Conservation (phyloP, 2,113 vertebrate genomes). For the Tragelaphus scriptus region DNA sequence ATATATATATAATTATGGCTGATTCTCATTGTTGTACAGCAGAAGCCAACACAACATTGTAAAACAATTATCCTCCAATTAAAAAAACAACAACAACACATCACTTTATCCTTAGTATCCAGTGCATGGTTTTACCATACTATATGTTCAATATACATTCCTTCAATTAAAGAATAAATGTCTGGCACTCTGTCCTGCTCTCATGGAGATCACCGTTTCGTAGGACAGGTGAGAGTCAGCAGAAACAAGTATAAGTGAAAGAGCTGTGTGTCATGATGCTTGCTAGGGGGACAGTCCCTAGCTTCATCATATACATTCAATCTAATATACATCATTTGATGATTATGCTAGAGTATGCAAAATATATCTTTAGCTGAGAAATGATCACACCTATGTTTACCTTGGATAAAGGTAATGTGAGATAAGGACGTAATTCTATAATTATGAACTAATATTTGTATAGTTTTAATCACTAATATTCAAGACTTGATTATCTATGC, state of each 20-base stretch:
- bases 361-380: background rate
- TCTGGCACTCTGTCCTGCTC: background rate
- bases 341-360: background rate
- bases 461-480: background rate
- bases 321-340: background rate
- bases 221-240: background rate
- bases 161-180: background rate
- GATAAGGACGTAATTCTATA: background rate
- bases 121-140: background rate
- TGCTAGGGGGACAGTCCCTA: accelerated
- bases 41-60: background rate
- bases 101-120: background rate
- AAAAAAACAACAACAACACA: background rate
- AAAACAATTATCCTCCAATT: background rate
- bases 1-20: background rate
- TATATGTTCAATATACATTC: background rate
- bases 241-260: background rate
- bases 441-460: background rate
- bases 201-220: background rate
- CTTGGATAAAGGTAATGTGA: background rate
- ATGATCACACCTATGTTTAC: background rate
- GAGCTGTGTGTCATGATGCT: background rate
- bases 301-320: background rate
- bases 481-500: background rate
- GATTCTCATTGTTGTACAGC: background rate